Evolutionary conservation across 23 tunicate genomes (phyloP).

Genomic region (Phallusia fumigata): DNA sequence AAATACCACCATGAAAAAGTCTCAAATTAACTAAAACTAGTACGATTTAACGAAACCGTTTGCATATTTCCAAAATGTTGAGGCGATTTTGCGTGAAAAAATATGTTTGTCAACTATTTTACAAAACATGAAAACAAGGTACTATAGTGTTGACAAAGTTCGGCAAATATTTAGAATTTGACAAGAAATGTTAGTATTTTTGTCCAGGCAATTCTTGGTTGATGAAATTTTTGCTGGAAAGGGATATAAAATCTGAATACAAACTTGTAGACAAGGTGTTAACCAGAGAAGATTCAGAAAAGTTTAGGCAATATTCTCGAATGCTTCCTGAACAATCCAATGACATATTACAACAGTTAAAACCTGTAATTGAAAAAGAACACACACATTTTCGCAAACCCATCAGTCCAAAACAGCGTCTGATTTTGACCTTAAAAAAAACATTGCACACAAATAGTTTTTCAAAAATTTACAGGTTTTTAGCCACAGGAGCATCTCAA

Average conservation of each 20-base stretch:
- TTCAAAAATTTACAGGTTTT: constrained; percentile 21
- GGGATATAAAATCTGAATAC: constrained; percentile 3
- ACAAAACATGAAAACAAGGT: not conserved
- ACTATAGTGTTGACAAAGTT: not conserved
- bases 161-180: no score
- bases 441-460: no score
- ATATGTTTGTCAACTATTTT: not conserved
- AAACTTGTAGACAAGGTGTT: constrained; percentile 9
- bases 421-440: not conserved
- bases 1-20: no score
- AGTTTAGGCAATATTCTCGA: not conserved
- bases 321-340: not conserved
- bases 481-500: constrained; percentile 39
- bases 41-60: no score
- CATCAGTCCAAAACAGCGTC: not conserved
- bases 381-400: constrained; percentile 13
- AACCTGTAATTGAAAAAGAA: not conserved
- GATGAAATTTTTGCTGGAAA: constrained; percentile 12
- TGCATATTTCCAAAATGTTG: no score
- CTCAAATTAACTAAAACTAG: no score
- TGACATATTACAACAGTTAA: not conserved
- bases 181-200: no score
- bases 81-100: not conserved
- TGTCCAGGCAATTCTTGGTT: constrained; percentile 2
- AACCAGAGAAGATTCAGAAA: not conserved